These are phyloP conservation scores for Caenorhabditis zanzibari DNA, from an alignment of 2,888 invertebrate species.

Conservation along the genomic window DNA sequence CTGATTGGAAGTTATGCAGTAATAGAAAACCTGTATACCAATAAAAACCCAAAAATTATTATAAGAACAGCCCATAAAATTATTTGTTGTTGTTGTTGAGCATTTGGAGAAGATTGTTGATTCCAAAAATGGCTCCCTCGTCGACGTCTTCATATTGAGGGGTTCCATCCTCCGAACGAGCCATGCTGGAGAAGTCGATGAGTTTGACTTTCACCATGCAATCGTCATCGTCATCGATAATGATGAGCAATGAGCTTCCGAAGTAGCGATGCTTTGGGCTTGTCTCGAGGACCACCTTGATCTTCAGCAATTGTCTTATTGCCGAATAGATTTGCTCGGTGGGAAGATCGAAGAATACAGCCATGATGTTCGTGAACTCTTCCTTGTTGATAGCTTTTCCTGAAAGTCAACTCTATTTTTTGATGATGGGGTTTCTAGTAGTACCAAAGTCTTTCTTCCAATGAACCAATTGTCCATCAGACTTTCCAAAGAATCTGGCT, in stretches of 20 bases:
- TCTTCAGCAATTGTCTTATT: not conserved
- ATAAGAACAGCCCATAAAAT: no score
- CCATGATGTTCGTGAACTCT: not conserved
- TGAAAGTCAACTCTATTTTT: not conserved
- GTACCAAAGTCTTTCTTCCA: constrained; percentile 16
- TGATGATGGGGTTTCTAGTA: not conserved
- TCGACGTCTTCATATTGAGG: constrained; percentile 30
- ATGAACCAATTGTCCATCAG: not conserved
- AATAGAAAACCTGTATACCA: no score
- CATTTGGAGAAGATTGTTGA: constrained; percentile 15
- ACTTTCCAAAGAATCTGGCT: constrained; percentile 3
- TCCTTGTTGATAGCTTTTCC: constrained; percentile 10
- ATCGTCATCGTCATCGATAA: constrained; percentile 24
- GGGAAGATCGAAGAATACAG: constrained; percentile 19
- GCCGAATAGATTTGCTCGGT: not conserved
- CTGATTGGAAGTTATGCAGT: no score
- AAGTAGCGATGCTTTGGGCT: constrained; percentile 26
- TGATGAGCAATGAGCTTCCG: constrained; percentile 33
- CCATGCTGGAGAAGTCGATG: constrained; percentile 55
- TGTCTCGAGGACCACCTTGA: constrained; percentile 1
- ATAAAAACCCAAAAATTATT: not conserved
- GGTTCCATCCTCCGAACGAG: constrained; percentile 11
- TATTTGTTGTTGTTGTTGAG: not conserved
- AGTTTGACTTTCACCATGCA: constrained; percentile 34
- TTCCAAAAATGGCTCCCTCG: constrained; percentile 17